A percentile compares a stretch with the other conserved stretches of the same genome.
Evolutionary conservation across 1,140 invertebrate genomes (phyloP).

Genomic region (Formica exsecta): DNA sequence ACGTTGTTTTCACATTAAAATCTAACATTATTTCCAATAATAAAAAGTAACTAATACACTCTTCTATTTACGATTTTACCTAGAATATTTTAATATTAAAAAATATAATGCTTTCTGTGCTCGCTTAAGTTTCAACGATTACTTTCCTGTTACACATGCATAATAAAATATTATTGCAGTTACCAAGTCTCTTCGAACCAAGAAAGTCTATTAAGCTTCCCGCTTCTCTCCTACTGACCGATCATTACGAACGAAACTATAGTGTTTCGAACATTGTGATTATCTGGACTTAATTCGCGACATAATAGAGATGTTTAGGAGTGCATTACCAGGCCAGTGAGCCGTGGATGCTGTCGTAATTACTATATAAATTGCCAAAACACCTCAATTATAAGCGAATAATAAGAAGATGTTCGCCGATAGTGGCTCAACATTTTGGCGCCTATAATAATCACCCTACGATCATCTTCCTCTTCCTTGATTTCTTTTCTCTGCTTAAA

Average conservation of each 20-base stretch:
- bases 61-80: background rate
- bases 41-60: conserved; percentile 1
- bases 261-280: conserved; percentile 72
- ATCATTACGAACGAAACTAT: conserved; percentile 70
- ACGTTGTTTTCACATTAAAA: conserved; percentile 5
- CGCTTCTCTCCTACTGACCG: conserved; percentile 26
- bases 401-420: conserved; percentile 61
- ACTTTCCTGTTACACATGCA: background rate
- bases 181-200: conserved; percentile 1
- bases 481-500: background rate
- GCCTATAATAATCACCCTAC: conserved; percentile 59
- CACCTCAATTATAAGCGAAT: conserved; percentile 58
- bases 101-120: background rate
- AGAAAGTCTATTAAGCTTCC: conserved; percentile 32
- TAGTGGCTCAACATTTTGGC: conserved; percentile 65
- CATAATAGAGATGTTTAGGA: conserved; percentile 78
- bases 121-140: background rate
- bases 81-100: background rate
- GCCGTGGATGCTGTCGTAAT: conserved; percentile 71
- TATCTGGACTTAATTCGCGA: conserved; percentile 74
- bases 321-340: conserved; percentile 53
- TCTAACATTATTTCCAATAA: background rate
- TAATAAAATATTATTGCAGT: background rate
- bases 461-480: conserved; percentile 35
- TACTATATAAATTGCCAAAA: conserved; percentile 76